Evolutionary conservation across 2,113 vertebrate species (phyloP).

Genomic region (Lethenteron camtschaticum): DNA sequence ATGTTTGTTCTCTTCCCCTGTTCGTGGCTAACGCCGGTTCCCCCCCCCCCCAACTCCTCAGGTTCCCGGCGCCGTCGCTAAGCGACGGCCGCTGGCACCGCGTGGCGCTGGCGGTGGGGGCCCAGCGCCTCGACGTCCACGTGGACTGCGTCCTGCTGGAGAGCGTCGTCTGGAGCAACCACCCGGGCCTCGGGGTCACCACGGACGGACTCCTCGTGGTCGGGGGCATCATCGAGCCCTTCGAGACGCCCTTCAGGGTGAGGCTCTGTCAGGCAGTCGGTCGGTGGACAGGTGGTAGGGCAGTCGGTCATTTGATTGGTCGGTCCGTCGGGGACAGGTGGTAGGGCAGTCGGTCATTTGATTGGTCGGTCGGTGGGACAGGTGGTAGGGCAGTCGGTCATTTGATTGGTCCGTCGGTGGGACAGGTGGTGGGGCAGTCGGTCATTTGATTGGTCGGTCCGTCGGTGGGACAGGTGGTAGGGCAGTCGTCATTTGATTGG

Average conservation of each 20-base stretch:
- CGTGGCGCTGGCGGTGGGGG: conserved; percentile 36
- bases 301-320: no score
- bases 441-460: no score
- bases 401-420: no score
- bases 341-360: no score
- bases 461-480: no score
- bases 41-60: conserved; percentile 12
- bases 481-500: no score
- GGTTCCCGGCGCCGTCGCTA: conserved; percentile 38
- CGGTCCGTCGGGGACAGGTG: no score
- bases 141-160: conserved; percentile 53
- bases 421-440: no score
- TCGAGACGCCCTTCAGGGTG: conserved; percentile 53
- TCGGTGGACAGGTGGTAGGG: no score
- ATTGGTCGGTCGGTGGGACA: no score
- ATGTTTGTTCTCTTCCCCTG: not conserved
- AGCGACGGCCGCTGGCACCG: conserved; percentile 43
- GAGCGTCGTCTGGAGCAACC: conserved; percentile 39
- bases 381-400: no score
- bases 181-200: conserved; percentile 28
- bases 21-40: not conserved
- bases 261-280: conserved; percentile 6
- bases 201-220: conserved; percentile 38
- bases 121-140: conserved; percentile 27
- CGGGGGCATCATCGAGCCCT: conserved; percentile 35